Percentiles rank a stretch among this genome's conserved stretches.
These are phyloP conservation scores for Galbula dea DNA, from an alignment of 2,113 vertebrate species.

Conservation along the genomic window DNA sequence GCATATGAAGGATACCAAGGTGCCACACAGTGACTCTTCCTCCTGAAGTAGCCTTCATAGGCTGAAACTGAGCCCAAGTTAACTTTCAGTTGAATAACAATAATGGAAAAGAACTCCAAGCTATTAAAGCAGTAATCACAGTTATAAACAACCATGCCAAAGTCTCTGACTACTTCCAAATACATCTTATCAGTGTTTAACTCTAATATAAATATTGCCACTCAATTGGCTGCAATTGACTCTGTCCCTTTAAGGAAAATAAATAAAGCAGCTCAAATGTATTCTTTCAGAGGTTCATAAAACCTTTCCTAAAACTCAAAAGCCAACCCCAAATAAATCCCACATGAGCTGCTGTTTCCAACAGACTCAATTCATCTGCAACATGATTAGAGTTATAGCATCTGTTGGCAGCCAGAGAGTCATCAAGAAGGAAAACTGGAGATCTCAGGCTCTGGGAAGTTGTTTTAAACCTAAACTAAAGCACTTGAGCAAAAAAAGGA, in stretches of 20 bases:
- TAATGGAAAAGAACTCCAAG: not conserved
- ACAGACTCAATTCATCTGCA: not conserved
- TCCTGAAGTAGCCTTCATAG: not conserved
- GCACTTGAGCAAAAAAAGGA: not conserved
- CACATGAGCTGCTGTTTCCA: not conserved
- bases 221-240: not conserved
- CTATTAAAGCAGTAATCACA: not conserved
- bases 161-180: not conserved
- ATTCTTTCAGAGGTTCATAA: not conserved
- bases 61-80: not conserved
- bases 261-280: not conserved
- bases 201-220: not conserved
- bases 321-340: too few relatives aligned
- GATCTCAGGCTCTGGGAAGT: not conserved
- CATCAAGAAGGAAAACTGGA: not conserved
- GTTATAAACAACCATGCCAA: not conserved
- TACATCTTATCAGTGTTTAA: not conserved
- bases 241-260: not conserved
- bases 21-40: rapidly evolving
- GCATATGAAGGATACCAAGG: not conserved
- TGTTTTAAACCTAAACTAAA: not conserved
- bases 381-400: not conserved
- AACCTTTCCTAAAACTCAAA: not conserved
- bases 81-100: not conserved
- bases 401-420: not conserved